Evolutionary conservation across 2,888 invertebrate genomes (phyloP).

Genomic region (Eupithecia subfuscata): DNA sequence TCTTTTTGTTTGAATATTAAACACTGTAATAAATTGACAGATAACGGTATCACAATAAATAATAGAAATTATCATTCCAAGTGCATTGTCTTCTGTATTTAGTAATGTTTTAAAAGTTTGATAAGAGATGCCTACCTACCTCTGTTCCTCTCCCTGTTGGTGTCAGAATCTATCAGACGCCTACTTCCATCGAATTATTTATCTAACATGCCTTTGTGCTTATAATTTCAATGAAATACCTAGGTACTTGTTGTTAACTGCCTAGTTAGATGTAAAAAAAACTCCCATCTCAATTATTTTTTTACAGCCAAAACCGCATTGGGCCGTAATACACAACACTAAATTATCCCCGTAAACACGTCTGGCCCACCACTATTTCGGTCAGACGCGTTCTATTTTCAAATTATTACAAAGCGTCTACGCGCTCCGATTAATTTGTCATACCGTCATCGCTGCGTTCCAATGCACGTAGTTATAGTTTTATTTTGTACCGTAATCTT

Average conservation of each 20-base stretch:
- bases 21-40: slow-evolving; percentile 31
- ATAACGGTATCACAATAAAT: slow-evolving; percentile 30
- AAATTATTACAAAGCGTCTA: slow-evolving; percentile 61
- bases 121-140: neutral
- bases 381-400: slow-evolving; percentile 65
- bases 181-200: neutral
- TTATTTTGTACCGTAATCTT: slow-evolving; percentile 63
- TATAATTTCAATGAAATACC: neutral
- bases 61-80: slow-evolving; percentile 21
- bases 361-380: slow-evolving; percentile 43
- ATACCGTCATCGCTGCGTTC: slow-evolving; percentile 65
- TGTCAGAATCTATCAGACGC: neutral
- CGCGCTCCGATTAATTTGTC: slow-evolving; percentile 72
- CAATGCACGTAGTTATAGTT: slow-evolving; percentile 57
- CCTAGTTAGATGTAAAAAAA: neutral
- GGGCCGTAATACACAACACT: slow-evolving; percentile 22
- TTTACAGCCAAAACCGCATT: slow-evolving; percentile 39
- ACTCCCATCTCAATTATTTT: slow-evolving; percentile 25
- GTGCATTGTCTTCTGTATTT: slow-evolving; percentile 26
- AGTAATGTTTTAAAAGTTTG: slow-evolving; percentile 19
- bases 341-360: slow-evolving; percentile 42
- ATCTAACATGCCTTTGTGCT: neutral
- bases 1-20: slow-evolving; percentile 30
- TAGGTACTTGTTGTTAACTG: neutral
- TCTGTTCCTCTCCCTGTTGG: neutral